Evolutionary conservation across 2,888 invertebrate genomes (phyloP), one percentile per base, ranked within the genome.

Genomic region (Gryllus longicercus): DNA sequence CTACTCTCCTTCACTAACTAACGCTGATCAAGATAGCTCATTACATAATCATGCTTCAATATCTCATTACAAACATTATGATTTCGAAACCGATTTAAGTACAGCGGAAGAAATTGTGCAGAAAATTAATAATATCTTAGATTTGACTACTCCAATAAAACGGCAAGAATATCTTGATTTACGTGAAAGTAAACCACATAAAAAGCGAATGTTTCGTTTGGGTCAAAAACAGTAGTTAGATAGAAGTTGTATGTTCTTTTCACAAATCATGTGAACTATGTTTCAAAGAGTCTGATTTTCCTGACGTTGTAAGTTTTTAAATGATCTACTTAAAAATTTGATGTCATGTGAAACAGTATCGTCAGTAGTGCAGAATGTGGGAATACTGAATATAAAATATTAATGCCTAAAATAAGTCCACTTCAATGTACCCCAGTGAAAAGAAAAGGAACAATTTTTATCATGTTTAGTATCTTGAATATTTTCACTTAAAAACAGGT

Each of bases 41-140:
- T 51, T 49, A 12, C 76, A 75, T 23, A 50, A 75, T n/a, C 80
- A 80, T 10, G 51, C 82, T 10, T 38, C 80, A 25, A 50, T 78
- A 2, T 50, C 81, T 38, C 78, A 51, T 25, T 96, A 95, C 87
- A 96, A 96, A 86, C 92, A 93, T 85, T 95, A 95, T 84, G 95
- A 95, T 85, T 97, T 97, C 85, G 97, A 97, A 87, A 91, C 94
- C 4, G 95, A 96, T 83, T 90, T 91, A 77, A 89, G 89, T 5
- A 91, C 90, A 2, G 95, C 95, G 0, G 91, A 92, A 83, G 95
- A 95, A 87, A 96, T 97, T 78, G 94, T 95, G 0, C 92, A 93
- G 83, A 96, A 97, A 88, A 91, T 97, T 16, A 95, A 94, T 87
- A 92, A 95, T 81, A 96, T 97, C 82, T 87, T 97, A 82, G 95